Conservation (phyloP, 2,888 invertebrate genomes). For the Subacronicta megacephala region DNA sequence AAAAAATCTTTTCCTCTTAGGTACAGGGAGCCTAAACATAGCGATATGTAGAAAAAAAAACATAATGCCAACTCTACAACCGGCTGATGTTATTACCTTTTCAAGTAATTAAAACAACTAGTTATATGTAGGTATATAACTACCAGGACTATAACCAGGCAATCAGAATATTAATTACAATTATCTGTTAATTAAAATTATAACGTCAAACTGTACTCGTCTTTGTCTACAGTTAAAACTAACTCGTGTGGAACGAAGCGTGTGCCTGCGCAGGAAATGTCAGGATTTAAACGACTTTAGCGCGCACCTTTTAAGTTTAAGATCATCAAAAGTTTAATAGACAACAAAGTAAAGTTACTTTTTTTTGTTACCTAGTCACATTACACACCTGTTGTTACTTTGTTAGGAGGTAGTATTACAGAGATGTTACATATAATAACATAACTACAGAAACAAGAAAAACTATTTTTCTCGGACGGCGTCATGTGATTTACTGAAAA, state of each 20-base stretch:
- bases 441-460: no score
- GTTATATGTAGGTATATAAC: neutral
- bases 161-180: conserved; percentile 6
- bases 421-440: no score
- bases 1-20: no score
- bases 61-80: no score
- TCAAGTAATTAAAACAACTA: neutral
- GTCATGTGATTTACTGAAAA: no score
- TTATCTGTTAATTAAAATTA: conserved; percentile 24
- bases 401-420: no score
- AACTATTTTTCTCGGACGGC: no score
- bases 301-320: conserved; percentile 43
- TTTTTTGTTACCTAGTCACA: neutral
- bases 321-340: conserved; percentile 10
- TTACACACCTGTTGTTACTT: no score
- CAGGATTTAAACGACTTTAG: conserved; percentile 45
- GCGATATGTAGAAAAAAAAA: no score
- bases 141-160: neutral
- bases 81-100: no score
- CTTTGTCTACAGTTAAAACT: conserved; percentile 34
- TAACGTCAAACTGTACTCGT: conserved; percentile 17
- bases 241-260: conserved; percentile 67
- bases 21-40: no score
- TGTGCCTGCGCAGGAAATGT: conserved; percentile 64
- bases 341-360: no score